phyloP scores from a whole-genome alignment of 2,113 vertebrate genomes.

The Dicentrarchus labrax region DNA sequence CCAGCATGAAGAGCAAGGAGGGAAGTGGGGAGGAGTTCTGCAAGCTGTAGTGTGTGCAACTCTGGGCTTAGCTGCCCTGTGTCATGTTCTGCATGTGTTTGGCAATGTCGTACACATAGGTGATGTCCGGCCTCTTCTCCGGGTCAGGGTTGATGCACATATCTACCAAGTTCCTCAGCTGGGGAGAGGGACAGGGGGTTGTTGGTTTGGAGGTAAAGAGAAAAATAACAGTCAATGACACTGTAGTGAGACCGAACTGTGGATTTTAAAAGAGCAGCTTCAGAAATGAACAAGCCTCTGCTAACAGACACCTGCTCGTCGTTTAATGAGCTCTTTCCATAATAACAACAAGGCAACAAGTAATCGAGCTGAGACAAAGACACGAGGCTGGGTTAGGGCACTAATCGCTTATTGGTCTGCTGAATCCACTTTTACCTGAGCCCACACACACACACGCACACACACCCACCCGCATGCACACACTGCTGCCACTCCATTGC shows the following conservation, averaged over 20 bases:
- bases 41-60: conserved; percentile 52
- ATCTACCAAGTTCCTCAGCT: conserved; percentile 97
- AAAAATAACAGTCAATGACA: conserved; percentile 45
- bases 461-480: neutral
- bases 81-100: conserved; percentile 93
- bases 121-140: conserved; percentile 96
- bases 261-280: conserved; percentile 28
- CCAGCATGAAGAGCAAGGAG: conserved; percentile 62
- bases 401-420: conserved; percentile 57
- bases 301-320: conserved; percentile 6
- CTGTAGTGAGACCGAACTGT: neutral
- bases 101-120: conserved; percentile 95
- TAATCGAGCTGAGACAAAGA: conserved; percentile 36
- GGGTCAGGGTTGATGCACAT: conserved; percentile 99
- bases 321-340: neutral
- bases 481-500: conserved; percentile 65
- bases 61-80: conserved; percentile 86
- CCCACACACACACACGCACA: conserved; percentile 17
- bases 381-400: neutral
- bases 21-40: conserved; percentile 40
- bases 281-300: neutral
- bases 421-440: conserved; percentile 47
- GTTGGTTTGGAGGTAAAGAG: conserved; percentile 5
- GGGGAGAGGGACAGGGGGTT: conserved; percentile 9
- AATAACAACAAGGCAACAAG: conserved; percentile 48